phyloP scores from a whole-genome alignment of 2,888 invertebrate genomes.

The Notodonta dromedarius region DNA sequence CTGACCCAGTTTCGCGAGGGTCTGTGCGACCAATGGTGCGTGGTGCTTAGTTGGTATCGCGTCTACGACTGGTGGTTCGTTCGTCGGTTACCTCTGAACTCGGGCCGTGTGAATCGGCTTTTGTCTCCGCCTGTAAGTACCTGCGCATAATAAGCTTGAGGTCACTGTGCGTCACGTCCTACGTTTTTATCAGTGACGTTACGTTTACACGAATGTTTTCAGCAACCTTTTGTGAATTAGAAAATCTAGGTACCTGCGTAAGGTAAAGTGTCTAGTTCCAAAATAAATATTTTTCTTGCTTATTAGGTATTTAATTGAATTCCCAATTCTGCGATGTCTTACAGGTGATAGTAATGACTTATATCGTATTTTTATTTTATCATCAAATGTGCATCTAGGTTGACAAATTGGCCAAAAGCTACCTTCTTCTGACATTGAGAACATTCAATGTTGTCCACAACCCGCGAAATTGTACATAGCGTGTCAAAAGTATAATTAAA shows the following conservation, averaged over 20 bases:
- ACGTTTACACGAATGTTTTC: constrained; percentile 15
- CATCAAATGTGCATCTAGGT: too few species aligned
- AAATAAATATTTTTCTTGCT: too few species aligned
- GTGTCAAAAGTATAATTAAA: constrained; percentile 2
- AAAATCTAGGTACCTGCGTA: not conserved
- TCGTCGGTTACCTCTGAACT: constrained; percentile 58
- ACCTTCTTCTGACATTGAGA: not conserved
- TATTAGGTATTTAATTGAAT: too few species aligned
- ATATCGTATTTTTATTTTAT: too few species aligned
- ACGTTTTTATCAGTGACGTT: constrained; percentile 23
- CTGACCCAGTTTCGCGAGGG: constrained; percentile 46
- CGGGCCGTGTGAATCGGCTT: constrained; percentile 74
- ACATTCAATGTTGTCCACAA: not conserved
- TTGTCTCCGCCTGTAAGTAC: constrained; percentile 48
- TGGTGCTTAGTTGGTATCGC: constrained; percentile 70
- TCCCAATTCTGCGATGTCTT: too few species aligned
- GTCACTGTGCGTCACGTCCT: constrained; percentile 40
- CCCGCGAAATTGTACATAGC: not conserved
- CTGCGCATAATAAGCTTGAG: constrained; percentile 39
- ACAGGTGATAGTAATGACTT: too few species aligned
- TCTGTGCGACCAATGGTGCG: constrained; percentile 65
- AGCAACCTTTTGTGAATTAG: not conserved
- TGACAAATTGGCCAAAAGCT: not conserved
- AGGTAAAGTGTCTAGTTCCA: too few species aligned
- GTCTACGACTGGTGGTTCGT: constrained; percentile 59